These are phyloP conservation scores for Xyliphius kryptos DNA, from an alignment of 2,113 vertebrate species.

Conservation along the genomic window DNA sequence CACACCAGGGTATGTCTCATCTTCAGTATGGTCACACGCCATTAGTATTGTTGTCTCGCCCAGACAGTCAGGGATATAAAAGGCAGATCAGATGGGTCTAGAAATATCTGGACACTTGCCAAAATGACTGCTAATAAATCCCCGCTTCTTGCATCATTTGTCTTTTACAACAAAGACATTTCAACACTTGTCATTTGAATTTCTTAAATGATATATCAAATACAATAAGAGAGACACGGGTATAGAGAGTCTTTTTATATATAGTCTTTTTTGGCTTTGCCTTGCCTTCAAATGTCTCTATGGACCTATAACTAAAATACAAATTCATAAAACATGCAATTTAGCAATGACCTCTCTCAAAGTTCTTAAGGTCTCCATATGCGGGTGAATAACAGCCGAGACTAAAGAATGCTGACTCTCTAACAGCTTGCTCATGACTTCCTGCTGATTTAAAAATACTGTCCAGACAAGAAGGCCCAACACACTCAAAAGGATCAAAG, in stretches of 20 bases:
- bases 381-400: slow-evolving; percentile 75
- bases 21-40: too few species aligned
- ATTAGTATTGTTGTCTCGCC: slow-evolving; percentile 42
- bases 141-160: too few species aligned
- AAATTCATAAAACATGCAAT: slow-evolving; percentile 68
- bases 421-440: slow-evolving; percentile 82
- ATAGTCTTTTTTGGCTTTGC: too few species aligned
- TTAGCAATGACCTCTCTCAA: slow-evolving; percentile 79
- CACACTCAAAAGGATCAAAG: slow-evolving; percentile 89
- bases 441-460: slow-evolving; percentile 98
- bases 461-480: slow-evolving; percentile 82
- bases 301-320: slow-evolving; percentile 35
- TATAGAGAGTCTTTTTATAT: too few species aligned
- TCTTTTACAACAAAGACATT: too few species aligned
- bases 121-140: slow-evolving; percentile 62
- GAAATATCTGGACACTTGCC: slow-evolving; percentile 64
- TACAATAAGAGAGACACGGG: too few species aligned
- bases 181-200: too few species aligned
- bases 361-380: slow-evolving; percentile 93
- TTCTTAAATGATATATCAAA: too few species aligned
- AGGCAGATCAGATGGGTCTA: slow-evolving; percentile 55
- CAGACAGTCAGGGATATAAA: slow-evolving; percentile 48
- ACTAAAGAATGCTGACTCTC: slow-evolving; percentile 82
- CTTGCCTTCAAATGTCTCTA: too few species aligned
- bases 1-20: too few species aligned